Evolutionary conservation across 92 coral and sea anemone genomes (phyloP).

Genomic region (Muricea muricata): DNA sequence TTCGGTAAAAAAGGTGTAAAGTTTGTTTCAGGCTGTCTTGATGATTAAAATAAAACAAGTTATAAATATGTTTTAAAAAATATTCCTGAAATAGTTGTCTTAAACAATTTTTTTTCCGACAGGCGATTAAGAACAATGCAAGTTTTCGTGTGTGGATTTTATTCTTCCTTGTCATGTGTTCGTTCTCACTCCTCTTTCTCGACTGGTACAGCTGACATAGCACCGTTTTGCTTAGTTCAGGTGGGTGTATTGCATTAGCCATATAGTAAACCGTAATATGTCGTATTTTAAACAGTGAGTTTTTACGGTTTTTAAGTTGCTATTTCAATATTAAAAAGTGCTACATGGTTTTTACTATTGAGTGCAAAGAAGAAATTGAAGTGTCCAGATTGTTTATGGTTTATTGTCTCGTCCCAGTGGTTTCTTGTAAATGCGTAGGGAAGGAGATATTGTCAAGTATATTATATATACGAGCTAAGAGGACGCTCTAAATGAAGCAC

Average conservation of each 20-base stretch:
- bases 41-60: too few species aligned
- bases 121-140: slow-evolving; percentile 99
- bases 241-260: background rate
- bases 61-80: too few species aligned
- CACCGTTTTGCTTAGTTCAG: too few species aligned
- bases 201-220: slow-evolving; percentile 89
- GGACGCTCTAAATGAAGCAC: background rate
- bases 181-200: slow-evolving; percentile 90
- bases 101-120: slow-evolving; percentile 17
- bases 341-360: too few species aligned
- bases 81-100: too few species aligned
- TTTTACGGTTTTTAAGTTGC: too few species aligned
- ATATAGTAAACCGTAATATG: background rate
- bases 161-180: slow-evolving; percentile 97
- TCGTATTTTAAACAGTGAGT: background rate
- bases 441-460: background rate
- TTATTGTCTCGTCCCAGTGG: background rate
- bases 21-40: too few species aligned
- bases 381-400: too few species aligned
- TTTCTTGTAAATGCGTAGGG: too few species aligned
- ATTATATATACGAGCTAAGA: background rate
- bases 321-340: too few species aligned
- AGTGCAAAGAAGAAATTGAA: too few species aligned
- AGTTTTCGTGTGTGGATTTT: slow-evolving; percentile 98
- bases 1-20: too few species aligned